phyloP scores from a whole-genome alignment of 2,113 vertebrate species.

The Camelus dromedarius region DNA sequence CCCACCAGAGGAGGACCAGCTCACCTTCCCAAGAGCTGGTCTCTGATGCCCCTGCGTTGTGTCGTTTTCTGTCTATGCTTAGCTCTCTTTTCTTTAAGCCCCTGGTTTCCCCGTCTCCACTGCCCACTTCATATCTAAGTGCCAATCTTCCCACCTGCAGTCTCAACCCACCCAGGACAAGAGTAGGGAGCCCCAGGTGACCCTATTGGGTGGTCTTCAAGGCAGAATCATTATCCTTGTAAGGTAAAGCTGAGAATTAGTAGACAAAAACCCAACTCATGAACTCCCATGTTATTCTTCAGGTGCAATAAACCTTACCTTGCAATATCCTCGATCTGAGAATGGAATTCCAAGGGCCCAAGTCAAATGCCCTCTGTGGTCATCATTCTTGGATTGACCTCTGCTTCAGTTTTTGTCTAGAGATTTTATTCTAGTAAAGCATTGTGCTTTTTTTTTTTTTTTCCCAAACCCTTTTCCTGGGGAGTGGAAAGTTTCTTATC shows the following conservation, averaged over 20 bases:
- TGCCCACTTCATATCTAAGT: neutral
- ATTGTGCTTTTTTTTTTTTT: neutral
- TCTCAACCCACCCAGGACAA: accelerated
- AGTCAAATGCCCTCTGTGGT: neutral
- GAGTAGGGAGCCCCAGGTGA: neutral
- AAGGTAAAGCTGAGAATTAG: neutral
- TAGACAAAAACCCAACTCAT: neutral
- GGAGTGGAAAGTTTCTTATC: neutral
- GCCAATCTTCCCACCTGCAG: accelerated
- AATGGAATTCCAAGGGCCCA: neutral
- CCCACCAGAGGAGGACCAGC: neutral
- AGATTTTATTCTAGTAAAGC: neutral
- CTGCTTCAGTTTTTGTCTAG: neutral
- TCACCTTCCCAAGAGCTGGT: neutral
- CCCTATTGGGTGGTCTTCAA: neutral
- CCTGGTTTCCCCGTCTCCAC: neutral
- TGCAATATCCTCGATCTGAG: neutral
- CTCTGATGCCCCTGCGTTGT: neutral
- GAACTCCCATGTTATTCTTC: neutral
- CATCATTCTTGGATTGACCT: neutral
- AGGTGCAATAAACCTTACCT: neutral
- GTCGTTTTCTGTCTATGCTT: neutral
- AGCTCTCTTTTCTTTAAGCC: neutral
- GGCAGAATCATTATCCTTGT: neutral
- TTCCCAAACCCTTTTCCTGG: neutral